Evolutionary conservation across 2,113 vertebrate genomes (phyloP).

Genomic region (Thryonomys swinderianus): DNA sequence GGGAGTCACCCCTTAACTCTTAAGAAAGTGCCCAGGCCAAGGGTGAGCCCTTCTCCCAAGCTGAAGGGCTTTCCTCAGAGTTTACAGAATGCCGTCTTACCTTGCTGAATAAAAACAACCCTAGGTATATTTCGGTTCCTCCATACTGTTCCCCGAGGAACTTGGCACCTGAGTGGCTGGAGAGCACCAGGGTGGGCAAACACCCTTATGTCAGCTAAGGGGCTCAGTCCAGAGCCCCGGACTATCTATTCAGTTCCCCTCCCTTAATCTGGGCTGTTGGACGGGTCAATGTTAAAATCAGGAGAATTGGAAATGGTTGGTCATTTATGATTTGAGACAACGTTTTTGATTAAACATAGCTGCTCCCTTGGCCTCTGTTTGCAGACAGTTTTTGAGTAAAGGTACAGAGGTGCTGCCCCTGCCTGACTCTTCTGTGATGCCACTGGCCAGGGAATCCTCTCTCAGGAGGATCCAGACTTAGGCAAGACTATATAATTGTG

Average conservation of each 20-base stretch:
- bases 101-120: not conserved
- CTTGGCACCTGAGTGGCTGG: not conserved
- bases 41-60: not conserved
- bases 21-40: fast-evolving
- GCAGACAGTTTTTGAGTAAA: not conserved
- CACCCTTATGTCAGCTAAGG: not conserved
- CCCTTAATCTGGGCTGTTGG: not conserved
- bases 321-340: not conserved
- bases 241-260: too few species aligned
- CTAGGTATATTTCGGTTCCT: not conserved
- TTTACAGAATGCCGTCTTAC: not conserved
- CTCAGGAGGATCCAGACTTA: not conserved
- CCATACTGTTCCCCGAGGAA: not conserved
- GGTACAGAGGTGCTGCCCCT: not conserved
- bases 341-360: constrained; percentile 5
- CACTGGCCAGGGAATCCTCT: not conserved
- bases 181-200: not conserved
- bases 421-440: not conserved
- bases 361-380: not conserved
- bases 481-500: not conserved
- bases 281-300: not conserved
- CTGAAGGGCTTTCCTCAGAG: not conserved
- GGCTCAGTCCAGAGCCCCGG: not conserved
- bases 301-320: not conserved
- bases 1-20: not conserved